Conservation (phyloP, 2,888 invertebrate species). For the Heliconius hortense region DNA sequence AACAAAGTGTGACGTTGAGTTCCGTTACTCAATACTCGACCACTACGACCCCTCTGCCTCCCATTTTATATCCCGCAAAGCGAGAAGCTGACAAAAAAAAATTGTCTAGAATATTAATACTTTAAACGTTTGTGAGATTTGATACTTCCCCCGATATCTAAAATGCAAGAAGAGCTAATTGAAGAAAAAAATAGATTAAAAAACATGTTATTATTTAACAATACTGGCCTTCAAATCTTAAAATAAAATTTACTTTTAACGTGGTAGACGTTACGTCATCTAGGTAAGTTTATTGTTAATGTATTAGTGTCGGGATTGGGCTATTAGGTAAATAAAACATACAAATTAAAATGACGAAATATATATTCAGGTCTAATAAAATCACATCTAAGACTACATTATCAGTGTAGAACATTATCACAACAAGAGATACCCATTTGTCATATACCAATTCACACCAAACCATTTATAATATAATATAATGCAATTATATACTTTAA, state of each 20-base stretch:
- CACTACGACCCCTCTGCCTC: no score
- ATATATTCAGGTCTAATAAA: conserved; percentile 64
- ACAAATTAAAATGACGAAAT: conserved; percentile 54
- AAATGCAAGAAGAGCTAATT: neutral
- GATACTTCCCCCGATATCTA: no score
- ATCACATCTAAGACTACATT: conserved; percentile 53
- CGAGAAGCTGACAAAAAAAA: no score
- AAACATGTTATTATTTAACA: neutral
- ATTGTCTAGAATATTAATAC: no score
- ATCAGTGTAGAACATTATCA: conserved; percentile 60
- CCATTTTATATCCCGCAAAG: no score
- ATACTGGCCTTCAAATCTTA: neutral
- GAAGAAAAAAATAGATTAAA: neutral
- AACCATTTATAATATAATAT: conserved; percentile 23
- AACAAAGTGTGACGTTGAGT: no score
- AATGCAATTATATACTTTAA: conserved; percentile 15
- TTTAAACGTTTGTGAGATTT: no score
- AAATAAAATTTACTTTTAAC: no score
- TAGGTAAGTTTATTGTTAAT: neutral
- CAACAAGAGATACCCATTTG: conserved; percentile 58
- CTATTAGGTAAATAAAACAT: conserved; percentile 32
- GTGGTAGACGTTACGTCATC: neutral
- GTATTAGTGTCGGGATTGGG: neutral
- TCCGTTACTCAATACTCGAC: no score
- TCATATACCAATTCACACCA: conserved; percentile 32